A percentile compares a stretch with the other conserved stretches of the same genome.
These are phyloP conservation scores for Vidua macroura DNA, from an alignment of 2,113 vertebrate species.

Conservation along the genomic window DNA sequence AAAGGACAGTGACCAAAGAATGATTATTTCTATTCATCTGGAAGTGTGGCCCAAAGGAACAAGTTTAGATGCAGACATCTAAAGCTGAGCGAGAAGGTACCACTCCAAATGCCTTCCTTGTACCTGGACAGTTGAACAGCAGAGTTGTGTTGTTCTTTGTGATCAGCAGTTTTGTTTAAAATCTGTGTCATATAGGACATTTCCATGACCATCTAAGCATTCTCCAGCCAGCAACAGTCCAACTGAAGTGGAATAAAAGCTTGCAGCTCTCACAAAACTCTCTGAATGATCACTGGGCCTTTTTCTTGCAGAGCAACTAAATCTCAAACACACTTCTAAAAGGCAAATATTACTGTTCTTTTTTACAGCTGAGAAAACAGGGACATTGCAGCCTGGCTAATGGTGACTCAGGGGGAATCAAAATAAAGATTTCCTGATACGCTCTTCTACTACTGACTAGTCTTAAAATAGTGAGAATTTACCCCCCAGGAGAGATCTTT, in stretches of 20 bases:
- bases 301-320: neutral
- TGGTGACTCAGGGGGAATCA: neutral
- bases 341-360: neutral
- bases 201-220: neutral
- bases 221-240: neutral
- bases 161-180: neutral
- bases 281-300: neutral
- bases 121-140: neutral
- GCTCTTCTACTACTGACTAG: neutral
- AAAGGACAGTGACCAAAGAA: neutral
- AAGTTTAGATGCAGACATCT: neutral
- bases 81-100: neutral
- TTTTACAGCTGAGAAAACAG: neutral
- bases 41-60: neutral
- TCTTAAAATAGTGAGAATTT: slow-evolving; percentile 1
- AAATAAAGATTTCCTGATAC: neutral
- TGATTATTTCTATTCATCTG: neutral
- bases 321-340: neutral
- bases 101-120: neutral
- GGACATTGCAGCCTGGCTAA: neutral
- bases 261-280: neutral
- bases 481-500: neutral
- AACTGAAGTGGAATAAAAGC: neutral
- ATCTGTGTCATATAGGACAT: neutral
- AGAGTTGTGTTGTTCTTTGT: neutral